These are phyloP conservation scores for Martes flavigula DNA, from an alignment of 2,797 vertebrate genomes.

Conservation along the genomic window DNA sequence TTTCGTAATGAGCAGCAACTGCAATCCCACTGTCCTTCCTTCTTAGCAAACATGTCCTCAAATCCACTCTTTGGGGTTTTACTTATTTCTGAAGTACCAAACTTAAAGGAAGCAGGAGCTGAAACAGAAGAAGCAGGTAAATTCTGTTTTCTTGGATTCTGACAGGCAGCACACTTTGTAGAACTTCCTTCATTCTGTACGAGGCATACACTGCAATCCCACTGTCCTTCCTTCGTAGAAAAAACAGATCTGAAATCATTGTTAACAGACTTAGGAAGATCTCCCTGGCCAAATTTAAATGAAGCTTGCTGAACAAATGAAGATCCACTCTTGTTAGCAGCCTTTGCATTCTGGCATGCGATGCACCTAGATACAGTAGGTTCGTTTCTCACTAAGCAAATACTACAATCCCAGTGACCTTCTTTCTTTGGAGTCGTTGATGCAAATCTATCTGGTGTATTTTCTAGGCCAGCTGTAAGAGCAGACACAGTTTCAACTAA, in stretches of 20 bases:
- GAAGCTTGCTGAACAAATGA: slow-evolving; percentile 67
- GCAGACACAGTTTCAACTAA: slow-evolving; percentile 50
- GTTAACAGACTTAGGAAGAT: slow-evolving; percentile 72
- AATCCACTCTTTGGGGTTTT: slow-evolving; percentile 82
- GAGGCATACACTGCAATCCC: slow-evolving; percentile 88
- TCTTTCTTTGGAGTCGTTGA: slow-evolving; percentile 88
- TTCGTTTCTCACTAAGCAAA: slow-evolving; percentile 89
- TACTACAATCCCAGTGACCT: slow-evolving; percentile 93
- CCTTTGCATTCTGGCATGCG: slow-evolving; percentile 81
- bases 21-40: slow-evolving; percentile 93
- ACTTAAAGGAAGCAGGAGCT: slow-evolving; percentile 64
- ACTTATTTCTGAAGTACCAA: slow-evolving; percentile 70
- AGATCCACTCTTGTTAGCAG: slow-evolving; percentile 46
- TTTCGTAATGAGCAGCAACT: slow-evolving; percentile 86
- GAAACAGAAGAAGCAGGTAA: slow-evolving; percentile 68
- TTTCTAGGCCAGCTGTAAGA: slow-evolving; percentile 74
- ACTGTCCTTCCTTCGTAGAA: slow-evolving; percentile 90
- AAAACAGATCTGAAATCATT: slow-evolving; percentile 85
- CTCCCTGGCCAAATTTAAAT: slow-evolving; percentile 77
- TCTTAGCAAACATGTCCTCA: slow-evolving; percentile 86
- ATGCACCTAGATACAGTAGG: slow-evolving; percentile 77
- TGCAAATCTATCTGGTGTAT: slow-evolving; percentile 80
- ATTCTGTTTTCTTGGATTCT: slow-evolving; percentile 82
- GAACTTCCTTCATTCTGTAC: slow-evolving; percentile 88
- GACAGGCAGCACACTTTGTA: slow-evolving; percentile 87